Evolutionary conservation across 1,140 invertebrate species (phyloP).

Genomic region (Drosophila albomicans): DNA sequence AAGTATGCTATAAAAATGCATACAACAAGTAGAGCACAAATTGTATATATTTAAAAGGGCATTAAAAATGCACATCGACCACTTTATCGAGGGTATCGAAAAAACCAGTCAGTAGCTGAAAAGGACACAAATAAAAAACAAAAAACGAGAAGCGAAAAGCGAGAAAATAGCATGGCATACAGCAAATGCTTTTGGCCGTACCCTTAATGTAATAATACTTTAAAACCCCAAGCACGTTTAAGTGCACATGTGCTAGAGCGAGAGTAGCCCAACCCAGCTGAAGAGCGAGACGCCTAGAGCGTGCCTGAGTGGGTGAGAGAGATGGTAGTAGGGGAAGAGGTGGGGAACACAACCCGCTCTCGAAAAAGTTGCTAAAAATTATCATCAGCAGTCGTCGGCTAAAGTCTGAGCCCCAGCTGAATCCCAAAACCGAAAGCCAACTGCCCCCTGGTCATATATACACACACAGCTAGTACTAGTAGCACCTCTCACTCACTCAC

Average conservation of each 20-base stretch:
- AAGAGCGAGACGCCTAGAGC: background rate
- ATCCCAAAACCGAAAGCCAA: constrained; percentile 26
- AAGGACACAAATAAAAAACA: constrained; percentile 24
- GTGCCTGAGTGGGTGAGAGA: background rate
- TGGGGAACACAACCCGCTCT: constrained; percentile 9
- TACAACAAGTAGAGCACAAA: no score
- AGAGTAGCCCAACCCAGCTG: background rate
- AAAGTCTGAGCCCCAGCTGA: constrained; percentile 5
- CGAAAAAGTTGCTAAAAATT: constrained; percentile 79
- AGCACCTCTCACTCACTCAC: background rate
- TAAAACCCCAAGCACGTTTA: constrained; percentile 75
- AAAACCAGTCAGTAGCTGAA: constrained; percentile 14
- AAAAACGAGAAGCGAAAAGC: constrained; percentile 7
- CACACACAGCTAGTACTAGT: background rate
- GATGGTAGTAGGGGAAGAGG: background rate
- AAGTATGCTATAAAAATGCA: no score
- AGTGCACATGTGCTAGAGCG: constrained; percentile 57
- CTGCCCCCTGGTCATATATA: constrained; percentile 28
- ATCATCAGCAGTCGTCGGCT: constrained; percentile 56
- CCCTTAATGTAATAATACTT: constrained; percentile 71
- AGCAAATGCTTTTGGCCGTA: constrained; percentile 54
- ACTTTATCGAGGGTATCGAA: constrained; percentile 33
- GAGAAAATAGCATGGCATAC: constrained; percentile 2
- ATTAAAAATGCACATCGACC: background rate
- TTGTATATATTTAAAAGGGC: background rate